Conservation (phyloP, 2,888 invertebrate species). For the Keiferia lycopersicella region DNA sequence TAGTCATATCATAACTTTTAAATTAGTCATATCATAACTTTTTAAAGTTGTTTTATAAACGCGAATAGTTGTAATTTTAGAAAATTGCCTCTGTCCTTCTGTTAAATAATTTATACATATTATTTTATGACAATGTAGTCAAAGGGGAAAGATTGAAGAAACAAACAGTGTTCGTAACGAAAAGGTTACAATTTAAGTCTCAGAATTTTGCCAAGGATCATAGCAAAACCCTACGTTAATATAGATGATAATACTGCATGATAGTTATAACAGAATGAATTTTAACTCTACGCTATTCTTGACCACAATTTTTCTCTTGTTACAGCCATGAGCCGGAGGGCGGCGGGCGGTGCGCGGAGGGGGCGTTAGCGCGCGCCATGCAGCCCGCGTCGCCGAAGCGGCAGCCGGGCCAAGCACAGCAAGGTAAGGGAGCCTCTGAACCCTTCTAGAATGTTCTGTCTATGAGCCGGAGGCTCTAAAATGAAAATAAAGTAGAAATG, state of each 20-base stretch:
- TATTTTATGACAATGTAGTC: no score
- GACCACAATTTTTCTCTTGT: conserved; percentile 46
- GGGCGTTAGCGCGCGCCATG: conserved; percentile 81
- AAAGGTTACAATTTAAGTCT: no score
- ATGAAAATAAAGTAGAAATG: no score
- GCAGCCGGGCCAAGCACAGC: conserved; percentile 56
- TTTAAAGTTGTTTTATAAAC: no score
- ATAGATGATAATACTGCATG: neutral
- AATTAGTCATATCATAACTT: no score
- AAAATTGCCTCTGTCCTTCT: no score
- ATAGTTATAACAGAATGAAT: neutral
- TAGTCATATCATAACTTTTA: no score
- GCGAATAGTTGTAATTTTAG: no score
- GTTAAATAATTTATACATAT: no score
- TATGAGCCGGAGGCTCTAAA: conserved; percentile 86
- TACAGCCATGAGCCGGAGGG: conserved; percentile 86
- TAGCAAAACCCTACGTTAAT: neutral
- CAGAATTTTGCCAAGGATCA: neutral
- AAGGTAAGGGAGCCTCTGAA: conserved; percentile 46
- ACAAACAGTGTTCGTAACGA: no score
- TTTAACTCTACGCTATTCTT: neutral
- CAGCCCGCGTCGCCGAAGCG: conserved; percentile 76
- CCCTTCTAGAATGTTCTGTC: conserved; percentile 36
- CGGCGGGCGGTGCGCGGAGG: conserved; percentile 82
- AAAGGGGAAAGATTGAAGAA: no score